Evolutionary conservation across 30 jellyfish, hydroid and myxozoan genomes (phyloP).

Genomic region (Aurelia sp.): DNA sequence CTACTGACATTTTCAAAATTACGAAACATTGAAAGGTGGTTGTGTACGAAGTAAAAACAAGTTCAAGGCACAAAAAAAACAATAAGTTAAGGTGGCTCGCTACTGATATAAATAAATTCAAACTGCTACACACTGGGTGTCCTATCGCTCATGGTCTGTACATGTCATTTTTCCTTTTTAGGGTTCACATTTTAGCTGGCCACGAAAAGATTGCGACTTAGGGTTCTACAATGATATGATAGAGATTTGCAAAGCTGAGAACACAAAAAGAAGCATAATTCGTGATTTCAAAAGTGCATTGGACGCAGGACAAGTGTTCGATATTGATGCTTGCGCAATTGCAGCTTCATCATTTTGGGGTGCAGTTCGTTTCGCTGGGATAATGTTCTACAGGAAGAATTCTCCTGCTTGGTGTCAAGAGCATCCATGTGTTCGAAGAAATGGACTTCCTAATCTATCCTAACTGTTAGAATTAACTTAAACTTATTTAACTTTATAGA

Average conservation of each 20-base stretch:
- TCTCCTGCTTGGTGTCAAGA: constrained; percentile 38
- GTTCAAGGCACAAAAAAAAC: no score
- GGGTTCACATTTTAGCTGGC: constrained; percentile 46
- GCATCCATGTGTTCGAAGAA: constrained; percentile 21
- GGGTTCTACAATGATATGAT: constrained; percentile 41
- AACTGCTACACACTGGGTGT: no score
- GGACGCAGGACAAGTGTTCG: background rate
- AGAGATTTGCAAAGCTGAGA: constrained; percentile 23
- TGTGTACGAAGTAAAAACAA: no score
- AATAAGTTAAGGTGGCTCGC: no score
- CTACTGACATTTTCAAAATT: no score
- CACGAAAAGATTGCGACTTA: constrained; percentile 36
- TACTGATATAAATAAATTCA: no score
- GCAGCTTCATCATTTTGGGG: constrained; percentile 35
- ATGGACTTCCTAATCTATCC: constrained; percentile 40
- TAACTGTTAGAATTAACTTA: background rate
- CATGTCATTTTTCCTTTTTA: background rate
- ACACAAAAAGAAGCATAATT: background rate
- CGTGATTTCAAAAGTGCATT: background rate
- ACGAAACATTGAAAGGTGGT: no score
- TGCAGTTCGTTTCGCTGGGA: constrained; percentile 51
- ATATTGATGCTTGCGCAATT: constrained; percentile 23
- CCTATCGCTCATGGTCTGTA: no score
- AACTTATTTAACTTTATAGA: background rate
- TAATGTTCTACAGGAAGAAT: constrained; percentile 32